phyloP scores from a whole-genome alignment of 1,140 invertebrate species.

The Drosophila subpulchrella region DNA sequence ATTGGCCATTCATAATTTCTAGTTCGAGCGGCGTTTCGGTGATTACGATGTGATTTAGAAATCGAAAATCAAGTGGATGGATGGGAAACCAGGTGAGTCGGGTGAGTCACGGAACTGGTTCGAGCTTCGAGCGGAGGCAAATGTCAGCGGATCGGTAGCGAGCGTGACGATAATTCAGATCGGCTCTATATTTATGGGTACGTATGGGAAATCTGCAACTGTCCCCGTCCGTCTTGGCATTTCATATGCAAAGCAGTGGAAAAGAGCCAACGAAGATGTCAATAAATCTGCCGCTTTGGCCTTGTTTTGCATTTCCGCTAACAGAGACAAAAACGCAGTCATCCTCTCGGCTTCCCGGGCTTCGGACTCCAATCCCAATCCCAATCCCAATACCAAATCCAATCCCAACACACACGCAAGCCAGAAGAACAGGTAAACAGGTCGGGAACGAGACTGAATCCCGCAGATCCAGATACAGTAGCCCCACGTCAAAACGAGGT shows the following conservation, averaged over 20 bases:
- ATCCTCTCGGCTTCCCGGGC: conserved; percentile 15
- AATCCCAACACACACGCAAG: conserved; percentile 55
- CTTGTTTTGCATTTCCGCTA: conserved; percentile 83
- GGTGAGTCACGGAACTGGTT: conserved; percentile 56
- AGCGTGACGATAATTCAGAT: conserved; percentile 75
- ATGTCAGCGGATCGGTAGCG: conserved; percentile 32
- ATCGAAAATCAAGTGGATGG: conserved; percentile 41
- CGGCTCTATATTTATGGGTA: conserved; percentile 50
- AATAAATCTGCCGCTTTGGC: conserved; percentile 80
- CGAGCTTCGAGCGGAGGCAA: conserved; percentile 1
- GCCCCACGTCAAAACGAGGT: conserved; percentile 84
- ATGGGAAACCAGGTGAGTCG: not conserved
- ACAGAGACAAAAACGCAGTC: conserved; percentile 58
- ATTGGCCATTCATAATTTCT: conserved; percentile 78
- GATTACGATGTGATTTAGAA: conserved; percentile 64
- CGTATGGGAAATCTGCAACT: conserved; percentile 51
- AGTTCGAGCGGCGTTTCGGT: conserved; percentile 51
- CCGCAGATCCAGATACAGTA: conserved; percentile 62
- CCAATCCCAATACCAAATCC: not conserved
- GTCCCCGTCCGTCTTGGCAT: conserved; percentile 44
- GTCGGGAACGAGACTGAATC: not conserved
- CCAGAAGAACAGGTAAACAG: conserved; percentile 33
- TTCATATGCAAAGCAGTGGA: conserved; percentile 76
- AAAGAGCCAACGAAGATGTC: conserved; percentile 74
- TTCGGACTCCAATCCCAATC: not conserved